phyloP scores from a whole-genome alignment of 1,140 invertebrate genomes.

The Protaetia brevitarsis region DNA sequence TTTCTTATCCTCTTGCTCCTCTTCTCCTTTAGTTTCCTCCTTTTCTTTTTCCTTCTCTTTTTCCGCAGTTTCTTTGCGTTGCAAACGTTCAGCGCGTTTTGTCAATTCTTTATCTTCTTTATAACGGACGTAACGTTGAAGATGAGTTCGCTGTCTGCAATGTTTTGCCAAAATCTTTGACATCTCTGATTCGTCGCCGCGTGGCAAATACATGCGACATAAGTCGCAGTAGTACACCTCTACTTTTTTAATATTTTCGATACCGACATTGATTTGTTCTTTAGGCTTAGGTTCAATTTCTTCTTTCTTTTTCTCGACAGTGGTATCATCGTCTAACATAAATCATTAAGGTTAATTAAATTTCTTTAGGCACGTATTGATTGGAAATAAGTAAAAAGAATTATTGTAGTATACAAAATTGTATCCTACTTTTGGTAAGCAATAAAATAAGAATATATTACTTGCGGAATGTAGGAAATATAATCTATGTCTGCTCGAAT shows the following conservation, averaged over 20 bases:
- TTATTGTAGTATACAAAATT: not conserved
- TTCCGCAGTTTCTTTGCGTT: constrained; percentile 51
- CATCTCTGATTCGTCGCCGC: constrained; percentile 58
- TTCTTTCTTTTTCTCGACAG: constrained; percentile 56
- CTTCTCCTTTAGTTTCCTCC: constrained; percentile 14
- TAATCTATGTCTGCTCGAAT: constrained; percentile 34
- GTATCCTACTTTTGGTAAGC: constrained; percentile 27
- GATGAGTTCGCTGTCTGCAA: constrained; percentile 66
- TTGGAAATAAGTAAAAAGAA: not conserved
- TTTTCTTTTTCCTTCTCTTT: constrained; percentile 38
- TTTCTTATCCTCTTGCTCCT: constrained; percentile 24
- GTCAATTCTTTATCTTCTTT: constrained; percentile 69
- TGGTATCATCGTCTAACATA: constrained; percentile 54
- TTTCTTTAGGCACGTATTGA: not conserved
- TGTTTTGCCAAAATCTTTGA: constrained; percentile 60
- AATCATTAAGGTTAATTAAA: not conserved
- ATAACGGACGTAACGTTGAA: constrained; percentile 68
- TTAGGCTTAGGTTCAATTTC: constrained; percentile 50
- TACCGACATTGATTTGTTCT: constrained; percentile 70
- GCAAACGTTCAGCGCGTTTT: constrained; percentile 65
- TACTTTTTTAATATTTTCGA: constrained; percentile 70
- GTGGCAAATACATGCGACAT: constrained; percentile 68
- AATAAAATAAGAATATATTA: constrained; percentile 11
- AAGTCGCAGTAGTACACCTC: constrained; percentile 72
- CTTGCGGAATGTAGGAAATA: constrained; percentile 18